Conservation (phyloP, 2,888 invertebrate genomes). For the Caradrina kadenii region DNA sequence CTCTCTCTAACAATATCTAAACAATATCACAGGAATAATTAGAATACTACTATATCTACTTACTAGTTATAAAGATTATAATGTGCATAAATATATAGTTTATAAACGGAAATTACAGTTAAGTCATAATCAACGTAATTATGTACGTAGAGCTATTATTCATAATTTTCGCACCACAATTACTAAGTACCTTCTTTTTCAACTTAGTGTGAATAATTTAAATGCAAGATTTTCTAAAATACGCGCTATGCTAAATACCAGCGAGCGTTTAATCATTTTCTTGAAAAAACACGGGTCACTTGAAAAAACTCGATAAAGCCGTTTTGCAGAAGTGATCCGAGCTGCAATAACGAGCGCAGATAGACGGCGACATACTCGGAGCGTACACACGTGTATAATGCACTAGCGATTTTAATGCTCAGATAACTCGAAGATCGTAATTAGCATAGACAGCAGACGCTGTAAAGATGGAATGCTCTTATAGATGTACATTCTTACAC, state of each 20-base stretch:
- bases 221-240: constrained; percentile 6
- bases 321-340: not conserved
- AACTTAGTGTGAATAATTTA: constrained; percentile 23
- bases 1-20: not conserved
- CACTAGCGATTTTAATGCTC: constrained; percentile 61
- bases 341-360: not conserved
- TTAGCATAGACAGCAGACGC: constrained; percentile 72
- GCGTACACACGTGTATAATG: constrained; percentile 49
- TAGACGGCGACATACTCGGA: too few species aligned
- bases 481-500: constrained; percentile 69
- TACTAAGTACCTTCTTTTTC: not conserved
- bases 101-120: constrained; percentile 17
- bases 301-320: not conserved
- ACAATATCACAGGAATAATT: not conserved
- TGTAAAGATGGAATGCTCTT: constrained; percentile 66
- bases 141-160: constrained; percentile 24
- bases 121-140: constrained; percentile 14
- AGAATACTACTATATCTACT: not conserved
- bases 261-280: not conserved
- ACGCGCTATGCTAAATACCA: too few species aligned
- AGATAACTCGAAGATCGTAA: constrained; percentile 70
- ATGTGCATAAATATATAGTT: not conserved
- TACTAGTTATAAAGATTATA: not conserved
- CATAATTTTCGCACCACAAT: constrained; percentile 18
- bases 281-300: not conserved